Base-by-base conservation (phyloP, 2,888 invertebrate genomes). In the Orthosia cruda region DNA sequence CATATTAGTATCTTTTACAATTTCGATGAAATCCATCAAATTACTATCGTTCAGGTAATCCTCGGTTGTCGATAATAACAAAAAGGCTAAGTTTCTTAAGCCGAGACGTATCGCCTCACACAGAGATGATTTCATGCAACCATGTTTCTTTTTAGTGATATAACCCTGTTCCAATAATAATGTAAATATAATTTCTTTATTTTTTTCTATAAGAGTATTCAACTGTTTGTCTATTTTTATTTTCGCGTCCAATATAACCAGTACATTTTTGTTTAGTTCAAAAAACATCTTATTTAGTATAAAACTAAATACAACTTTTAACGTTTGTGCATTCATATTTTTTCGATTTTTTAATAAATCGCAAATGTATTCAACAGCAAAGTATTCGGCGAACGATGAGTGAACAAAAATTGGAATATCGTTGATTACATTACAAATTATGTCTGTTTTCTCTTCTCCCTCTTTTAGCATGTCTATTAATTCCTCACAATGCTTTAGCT, bases 371-470 rank as follows among this genome's bases (percentile, higher is more conserved):
- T 65, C 61, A 23, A 68, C 58, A 4, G 77, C 70, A 1, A 66
- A 62, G n/a, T 75, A 77, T 47, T 77, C 76, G 15, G 71, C 71
- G n/a, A 77, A 71, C 4, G 65, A 71, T 0, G 54, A 47, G 45
- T 71, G 71, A 3, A 62, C 52, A 32, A 77, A 77, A 13, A 72
- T 62, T 9, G 77, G 77, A 0, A 26, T 54, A 20, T 66, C 52
- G 11, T 77, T 62, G 4, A 45, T 23, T 11, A 78, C 40, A 18
- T 71, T 54, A 40, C 65, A 57, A 26, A 78, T 63, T 0, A 77
- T 20, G 26, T 66, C 65, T 1, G 65, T 32, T 67, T 47, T 69
- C 26, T 68, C 71, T 26, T 26, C 20, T 4, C 74, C 82, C 1
- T 47, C 15, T 69, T 72, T 63, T 13, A 82, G 64, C 0, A 40